Evolutionary conservation across 92 coral and sea anemone genomes (phyloP).

Genomic region (Porites cylindrica): DNA sequence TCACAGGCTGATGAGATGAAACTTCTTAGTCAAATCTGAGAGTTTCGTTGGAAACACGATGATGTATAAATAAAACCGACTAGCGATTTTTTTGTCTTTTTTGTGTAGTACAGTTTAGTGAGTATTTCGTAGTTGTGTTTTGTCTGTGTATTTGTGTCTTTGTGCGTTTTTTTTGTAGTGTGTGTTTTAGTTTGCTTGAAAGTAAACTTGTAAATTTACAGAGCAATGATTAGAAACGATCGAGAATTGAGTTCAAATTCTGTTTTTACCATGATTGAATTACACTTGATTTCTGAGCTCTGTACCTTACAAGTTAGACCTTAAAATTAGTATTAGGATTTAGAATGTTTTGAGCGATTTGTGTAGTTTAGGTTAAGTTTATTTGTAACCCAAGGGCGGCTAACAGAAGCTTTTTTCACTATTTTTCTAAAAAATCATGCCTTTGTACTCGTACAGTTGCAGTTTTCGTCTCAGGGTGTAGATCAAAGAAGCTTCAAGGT

Average conservation of each 20-base stretch:
- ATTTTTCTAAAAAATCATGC: no score
- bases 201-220: not conserved
- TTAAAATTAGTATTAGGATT: no score
- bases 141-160: not conserved
- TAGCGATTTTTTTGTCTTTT: slow-evolving; percentile 15
- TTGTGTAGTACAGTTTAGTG: not conserved
- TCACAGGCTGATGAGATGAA: slow-evolving; percentile 31
- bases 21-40: slow-evolving; percentile 60
- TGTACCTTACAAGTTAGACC: not conserved
- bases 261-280: slow-evolving; percentile 12
- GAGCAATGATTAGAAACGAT: slow-evolving; percentile 44
- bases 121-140: not conserved
- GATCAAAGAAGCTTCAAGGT: no score
- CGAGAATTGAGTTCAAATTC: slow-evolving; percentile 38
- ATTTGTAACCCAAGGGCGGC: not conserved
- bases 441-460: no score
- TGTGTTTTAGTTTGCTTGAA: not conserved
- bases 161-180: slow-evolving; percentile 6
- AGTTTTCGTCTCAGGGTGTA: no score
- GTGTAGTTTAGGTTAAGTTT: not conserved
- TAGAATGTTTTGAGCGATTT: not conserved
- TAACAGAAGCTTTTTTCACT: not conserved
- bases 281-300: slow-evolving; percentile 66
- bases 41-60: slow-evolving; percentile 31
- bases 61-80: slow-evolving; percentile 33